Conservation (phyloP, 2,888 invertebrate genomes). For the Epistrophe eligans region DNA sequence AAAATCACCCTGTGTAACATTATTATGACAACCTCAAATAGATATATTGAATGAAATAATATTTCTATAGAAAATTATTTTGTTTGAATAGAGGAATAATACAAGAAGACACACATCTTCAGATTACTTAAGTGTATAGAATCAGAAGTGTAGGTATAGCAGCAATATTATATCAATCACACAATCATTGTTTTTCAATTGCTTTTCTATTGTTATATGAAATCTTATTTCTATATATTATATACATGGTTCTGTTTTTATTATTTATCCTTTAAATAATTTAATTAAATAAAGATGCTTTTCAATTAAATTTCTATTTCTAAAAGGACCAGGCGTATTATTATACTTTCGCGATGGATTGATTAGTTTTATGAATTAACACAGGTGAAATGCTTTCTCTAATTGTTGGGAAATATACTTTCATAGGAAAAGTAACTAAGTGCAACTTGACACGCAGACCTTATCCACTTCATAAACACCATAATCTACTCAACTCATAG, state of each 20-base stretch:
- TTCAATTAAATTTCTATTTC: neutral
- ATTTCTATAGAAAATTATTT: conserved; percentile 56
- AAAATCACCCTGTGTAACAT: neutral
- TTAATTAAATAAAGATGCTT: neutral
- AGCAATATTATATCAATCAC: conserved; percentile 62
- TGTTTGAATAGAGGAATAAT: conserved; percentile 28
- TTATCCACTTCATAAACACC: conserved; percentile 38
- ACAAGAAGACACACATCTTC: conserved; percentile 27
- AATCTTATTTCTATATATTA: neutral
- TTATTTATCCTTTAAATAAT: neutral
- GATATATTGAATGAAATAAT: conserved; percentile 37
- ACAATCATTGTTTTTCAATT: conserved; percentile 39
- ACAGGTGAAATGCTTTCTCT: conserved; percentile 16
- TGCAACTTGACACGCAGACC: conserved; percentile 53
- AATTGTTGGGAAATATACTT: conserved; percentile 48
- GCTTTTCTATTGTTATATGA: conserved; percentile 21
- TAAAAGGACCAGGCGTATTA: conserved; percentile 11
- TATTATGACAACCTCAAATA: neutral
- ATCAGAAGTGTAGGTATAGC: neutral
- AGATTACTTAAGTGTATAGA: conserved; percentile 20
- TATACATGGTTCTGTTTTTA: neutral
- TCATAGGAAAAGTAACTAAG: conserved; percentile 34
- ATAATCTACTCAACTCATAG: neutral
- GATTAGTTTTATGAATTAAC: conserved; percentile 12
- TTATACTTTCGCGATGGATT: conserved; percentile 3